Evolutionary conservation across 2,113 vertebrate species (phyloP), one percentile per base, ranked within the genome.

Genomic region (Peromyscus leucopus): DNA sequence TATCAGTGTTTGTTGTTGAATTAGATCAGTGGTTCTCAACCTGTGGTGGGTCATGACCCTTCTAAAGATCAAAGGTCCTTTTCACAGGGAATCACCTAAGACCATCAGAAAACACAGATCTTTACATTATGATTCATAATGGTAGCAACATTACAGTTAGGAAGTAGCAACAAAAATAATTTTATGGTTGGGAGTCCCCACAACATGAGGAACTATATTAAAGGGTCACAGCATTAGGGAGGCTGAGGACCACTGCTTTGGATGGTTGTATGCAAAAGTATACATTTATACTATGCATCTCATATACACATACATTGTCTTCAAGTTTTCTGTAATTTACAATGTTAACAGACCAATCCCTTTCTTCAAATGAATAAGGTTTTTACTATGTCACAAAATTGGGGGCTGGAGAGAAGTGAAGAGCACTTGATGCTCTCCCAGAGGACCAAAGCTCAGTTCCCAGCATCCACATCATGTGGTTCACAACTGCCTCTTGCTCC

Each of bases 321-420:
- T 89, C n/a, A 93, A 92, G 33, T 36, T 24, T 33, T 89, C 13
- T 90, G 1, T 48, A 94, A 93, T 67, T 96, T 48, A 74, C 72
- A 48, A 72, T 82, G 75, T 46, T 92, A 24, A 84, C 89, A 80
- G 10, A 83, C 92, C 19, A 33, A 89, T 39, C 1, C 28, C 4
- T 93, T 86, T 96, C 46, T 78, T 57, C 19, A 87, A 88, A 86
- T 87, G 61, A 93, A 19, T 80, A 94, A 65, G 26, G 8, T 24
- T 95, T 83, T 96, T 86, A 71, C 39, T 51, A 24, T n/a, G 76
- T 76, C 76, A 55, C 16, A 92, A 83, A 83, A 59, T 5, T 84
- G 7, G 59, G 3, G 15, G n/a, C 61, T 85, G 39, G 59, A 17
- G 83, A 65, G 57, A 26, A 24, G n/a, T 28, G 1, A 63, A 9